phyloP scores from a whole-genome alignment of 2,888 invertebrate species.

The Autographa pulchrina region DNA sequence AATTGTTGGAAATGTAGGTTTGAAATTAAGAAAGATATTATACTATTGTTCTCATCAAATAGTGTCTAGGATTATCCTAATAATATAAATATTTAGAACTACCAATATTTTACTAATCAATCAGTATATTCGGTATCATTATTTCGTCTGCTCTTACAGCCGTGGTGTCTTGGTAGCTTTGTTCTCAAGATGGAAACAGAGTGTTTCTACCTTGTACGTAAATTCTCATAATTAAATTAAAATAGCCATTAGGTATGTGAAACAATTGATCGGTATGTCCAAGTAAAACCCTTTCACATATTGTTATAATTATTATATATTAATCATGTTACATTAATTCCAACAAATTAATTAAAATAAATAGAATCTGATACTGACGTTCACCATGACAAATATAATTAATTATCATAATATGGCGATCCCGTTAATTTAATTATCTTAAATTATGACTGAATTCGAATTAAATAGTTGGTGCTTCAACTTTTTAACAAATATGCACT shows the following conservation, averaged over 20 bases:
- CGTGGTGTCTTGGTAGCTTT: too few relatives aligned
- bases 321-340: not conserved
- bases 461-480: not conserved
- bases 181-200: too few relatives aligned
- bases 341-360: not conserved
- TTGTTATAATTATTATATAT: not conserved
- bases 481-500: not conserved
- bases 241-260: not conserved
- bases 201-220: too few relatives aligned
- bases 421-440: too few relatives aligned
- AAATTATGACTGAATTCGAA: too few relatives aligned
- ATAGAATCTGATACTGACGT: not conserved
- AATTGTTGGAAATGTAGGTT: not conserved
- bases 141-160: too few relatives aligned
- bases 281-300: not conserved
- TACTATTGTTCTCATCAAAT: not conserved
- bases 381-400: not conserved
- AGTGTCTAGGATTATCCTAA: not conserved
- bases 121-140: too few relatives aligned
- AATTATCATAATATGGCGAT: not conserved
- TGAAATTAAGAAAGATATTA: constrained; percentile 2
- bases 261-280: not conserved
- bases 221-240: too few relatives aligned
- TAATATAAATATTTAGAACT: too few relatives aligned
- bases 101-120: too few relatives aligned